Conservation (phyloP, 2,113 vertebrate genomes). For the Antechinus flavipes region DNA sequence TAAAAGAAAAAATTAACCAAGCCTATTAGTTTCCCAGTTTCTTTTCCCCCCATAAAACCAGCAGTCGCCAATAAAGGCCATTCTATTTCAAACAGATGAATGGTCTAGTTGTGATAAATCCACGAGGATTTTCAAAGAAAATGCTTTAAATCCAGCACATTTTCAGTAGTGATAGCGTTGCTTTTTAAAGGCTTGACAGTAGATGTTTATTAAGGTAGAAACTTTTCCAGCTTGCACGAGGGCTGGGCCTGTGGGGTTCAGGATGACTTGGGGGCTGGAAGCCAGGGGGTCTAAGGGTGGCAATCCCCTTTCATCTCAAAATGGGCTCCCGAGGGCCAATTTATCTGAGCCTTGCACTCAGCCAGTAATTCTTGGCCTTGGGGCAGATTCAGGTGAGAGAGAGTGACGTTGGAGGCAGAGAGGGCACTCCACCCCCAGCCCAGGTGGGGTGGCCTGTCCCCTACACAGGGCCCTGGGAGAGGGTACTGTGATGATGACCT, state of each 20-base stretch:
- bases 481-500: background rate
- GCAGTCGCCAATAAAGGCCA: conserved; percentile 73
- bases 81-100: conserved; percentile 74
- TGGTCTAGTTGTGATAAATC: conserved; percentile 67
- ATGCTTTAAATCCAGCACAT: conserved; percentile 67
- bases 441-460: background rate
- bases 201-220: conserved; percentile 39
- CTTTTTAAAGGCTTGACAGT: conserved; percentile 57
- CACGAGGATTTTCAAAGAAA: conserved; percentile 59
- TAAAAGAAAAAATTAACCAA: conserved; percentile 78
- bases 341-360: background rate
- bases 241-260: background rate
- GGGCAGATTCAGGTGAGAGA: background rate
- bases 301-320: background rate
- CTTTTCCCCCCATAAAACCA: conserved; percentile 70
- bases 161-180: conserved; percentile 51
- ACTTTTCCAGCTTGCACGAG: conserved; percentile 19
- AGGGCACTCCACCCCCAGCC: background rate
- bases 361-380: background rate
- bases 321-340: background rate
- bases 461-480: background rate
- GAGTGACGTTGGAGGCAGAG: background rate
- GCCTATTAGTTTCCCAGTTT: conserved; percentile 73
- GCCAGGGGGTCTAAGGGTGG: background rate
- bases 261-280: background rate